Evolutionary conservation across 2,888 invertebrate species (phyloP).

Genomic region (Brenthis hecate): DNA sequence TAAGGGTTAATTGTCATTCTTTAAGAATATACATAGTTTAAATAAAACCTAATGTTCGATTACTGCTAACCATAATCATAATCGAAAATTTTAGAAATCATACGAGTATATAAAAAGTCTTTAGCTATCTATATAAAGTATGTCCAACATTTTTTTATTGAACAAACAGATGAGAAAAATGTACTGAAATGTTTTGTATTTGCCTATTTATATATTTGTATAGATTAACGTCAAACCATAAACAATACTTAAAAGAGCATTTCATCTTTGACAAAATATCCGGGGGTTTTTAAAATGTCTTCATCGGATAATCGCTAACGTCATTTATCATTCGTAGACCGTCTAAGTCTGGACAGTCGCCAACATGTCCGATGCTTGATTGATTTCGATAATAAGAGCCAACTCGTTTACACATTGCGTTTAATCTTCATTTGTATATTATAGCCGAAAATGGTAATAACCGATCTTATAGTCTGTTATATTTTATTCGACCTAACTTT

Average conservation of each 20-base stretch:
- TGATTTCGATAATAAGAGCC: constrained; percentile 40
- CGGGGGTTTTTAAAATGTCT: constrained; percentile 29
- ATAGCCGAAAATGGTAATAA: neutral
- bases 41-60: no score
- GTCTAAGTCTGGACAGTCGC: constrained; percentile 41
- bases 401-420: constrained; percentile 44
- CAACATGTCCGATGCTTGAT: constrained; percentile 39
- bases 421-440: constrained; percentile 32
- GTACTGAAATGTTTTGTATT: no score
- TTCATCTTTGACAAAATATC: constrained; percentile 27
- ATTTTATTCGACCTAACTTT: no score
- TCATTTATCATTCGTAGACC: constrained; percentile 37
- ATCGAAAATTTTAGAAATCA: no score
- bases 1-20: no score
- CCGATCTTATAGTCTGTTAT: neutral
- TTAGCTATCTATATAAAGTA: no score
- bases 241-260: constrained; percentile 25
- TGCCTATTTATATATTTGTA: no score
- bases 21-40: no score
- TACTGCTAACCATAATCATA: no score
- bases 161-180: no score
- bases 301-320: constrained; percentile 21
- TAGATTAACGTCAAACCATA: neutral
- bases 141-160: no score
- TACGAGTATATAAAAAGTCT: no score